Conservation (phyloP, 2,888 invertebrate genomes). For the Heterodera filipjevi region DNA sequence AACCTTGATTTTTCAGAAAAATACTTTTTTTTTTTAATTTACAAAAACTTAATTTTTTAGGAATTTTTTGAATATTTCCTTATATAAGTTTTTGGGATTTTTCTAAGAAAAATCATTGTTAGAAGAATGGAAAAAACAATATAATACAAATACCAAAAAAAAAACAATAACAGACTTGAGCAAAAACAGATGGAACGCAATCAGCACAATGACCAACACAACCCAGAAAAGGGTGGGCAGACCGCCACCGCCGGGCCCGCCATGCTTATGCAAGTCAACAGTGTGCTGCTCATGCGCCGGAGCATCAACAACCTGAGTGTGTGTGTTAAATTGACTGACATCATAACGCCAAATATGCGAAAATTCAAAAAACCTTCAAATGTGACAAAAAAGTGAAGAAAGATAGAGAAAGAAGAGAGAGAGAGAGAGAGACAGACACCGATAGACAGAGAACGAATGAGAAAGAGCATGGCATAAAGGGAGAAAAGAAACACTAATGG, state of each 20-base stretch:
- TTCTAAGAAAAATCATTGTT: no score
- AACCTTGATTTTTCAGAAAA: no score
- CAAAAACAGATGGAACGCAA: conserved; percentile 88
- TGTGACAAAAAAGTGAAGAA: no score
- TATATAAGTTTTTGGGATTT: no score
- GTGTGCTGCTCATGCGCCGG: conserved; percentile 88
- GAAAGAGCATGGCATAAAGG: no score
- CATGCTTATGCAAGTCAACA: conserved; percentile 86
- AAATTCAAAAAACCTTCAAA: neutral
- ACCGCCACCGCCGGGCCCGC: conserved; percentile 76
- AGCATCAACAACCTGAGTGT: conserved; percentile 70
- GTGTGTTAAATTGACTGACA: neutral
- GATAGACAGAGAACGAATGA: no score
- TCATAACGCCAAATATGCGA: neutral
- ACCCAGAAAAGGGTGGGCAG: conserved; percentile 90
- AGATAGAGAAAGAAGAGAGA: neutral
- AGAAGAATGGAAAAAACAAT: no score
- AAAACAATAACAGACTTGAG: conserved; percentile 72
- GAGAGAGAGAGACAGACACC: neutral
- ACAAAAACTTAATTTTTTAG: no score
- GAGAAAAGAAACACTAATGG: no score
- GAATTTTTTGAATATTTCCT: no score
- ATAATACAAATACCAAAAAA: neutral
- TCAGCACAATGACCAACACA: conserved; percentile 82
- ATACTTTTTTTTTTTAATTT: no score